Conservation (phyloP, 2,113 vertebrate species). For the Chloropsis cyanopogon region DNA sequence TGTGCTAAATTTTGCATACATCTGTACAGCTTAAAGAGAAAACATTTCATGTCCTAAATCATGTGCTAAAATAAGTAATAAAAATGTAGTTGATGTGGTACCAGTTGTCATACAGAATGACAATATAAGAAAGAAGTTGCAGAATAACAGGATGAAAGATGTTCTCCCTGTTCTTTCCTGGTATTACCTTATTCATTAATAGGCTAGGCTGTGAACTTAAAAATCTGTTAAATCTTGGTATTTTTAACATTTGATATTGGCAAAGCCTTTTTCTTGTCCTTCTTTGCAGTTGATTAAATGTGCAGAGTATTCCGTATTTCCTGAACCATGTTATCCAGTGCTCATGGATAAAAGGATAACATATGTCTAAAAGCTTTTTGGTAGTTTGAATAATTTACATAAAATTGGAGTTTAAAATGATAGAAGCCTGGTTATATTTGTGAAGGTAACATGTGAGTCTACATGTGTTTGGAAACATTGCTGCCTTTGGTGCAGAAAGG, state of each 20-base stretch:
- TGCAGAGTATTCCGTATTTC: background rate
- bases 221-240: background rate
- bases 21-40: background rate
- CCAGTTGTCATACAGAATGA: background rate
- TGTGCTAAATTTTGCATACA: background rate
- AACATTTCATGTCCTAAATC: background rate
- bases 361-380: background rate
- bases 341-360: background rate
- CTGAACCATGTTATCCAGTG: background rate
- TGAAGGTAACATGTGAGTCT: background rate
- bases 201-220: background rate
- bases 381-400: background rate
- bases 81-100: background rate
- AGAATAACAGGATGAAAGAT: background rate
- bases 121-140: background rate
- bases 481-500: background rate
- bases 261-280: background rate
- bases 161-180: background rate
- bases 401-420: background rate
- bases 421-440: background rate
- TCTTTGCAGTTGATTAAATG: background rate
- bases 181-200: background rate
- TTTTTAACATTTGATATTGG: background rate
- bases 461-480: background rate
- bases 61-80: background rate